phyloP scores from a whole-genome alignment of 2,888 invertebrate genomes.

The Sarcophaga variegata region DNA sequence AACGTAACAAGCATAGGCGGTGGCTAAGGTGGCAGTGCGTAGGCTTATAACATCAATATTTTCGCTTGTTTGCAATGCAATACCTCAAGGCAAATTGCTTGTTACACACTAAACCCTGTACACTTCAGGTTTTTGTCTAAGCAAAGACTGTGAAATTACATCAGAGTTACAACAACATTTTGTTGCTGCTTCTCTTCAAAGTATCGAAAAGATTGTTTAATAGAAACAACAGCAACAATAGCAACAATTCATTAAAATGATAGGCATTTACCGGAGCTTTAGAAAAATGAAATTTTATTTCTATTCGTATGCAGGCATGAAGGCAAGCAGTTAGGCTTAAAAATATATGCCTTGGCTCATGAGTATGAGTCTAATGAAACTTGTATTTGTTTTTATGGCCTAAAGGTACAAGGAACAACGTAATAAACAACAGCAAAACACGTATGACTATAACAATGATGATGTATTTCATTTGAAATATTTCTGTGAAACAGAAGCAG shows the following conservation, averaged over 20 bases:
- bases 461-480: neutral
- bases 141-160: constrained; percentile 44
- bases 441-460: neutral
- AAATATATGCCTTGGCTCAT: constrained; percentile 38
- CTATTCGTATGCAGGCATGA: constrained; percentile 15
- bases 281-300: constrained; percentile 43
- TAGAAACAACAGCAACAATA: neutral
- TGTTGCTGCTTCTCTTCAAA: constrained; percentile 1
- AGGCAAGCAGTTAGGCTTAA: constrained; percentile 9
- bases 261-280: constrained; percentile 58
- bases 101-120: neutral
- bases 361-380: constrained; percentile 66
- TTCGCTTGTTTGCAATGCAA: constrained; percentile 38
- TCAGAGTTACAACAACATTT: constrained; percentile 55
- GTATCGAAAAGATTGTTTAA: neutral
- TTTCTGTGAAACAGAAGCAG: no score
- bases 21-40: constrained; percentile 17
- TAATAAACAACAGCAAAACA: constrained; percentile 52
- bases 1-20: neutral
- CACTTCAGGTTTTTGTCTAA: no score
- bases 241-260: constrained; percentile 66
- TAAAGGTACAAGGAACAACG: constrained; percentile 69
- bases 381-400: constrained; percentile 72
- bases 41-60: constrained; percentile 61
- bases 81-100: constrained; percentile 65